A percentile compares a stretch with the other conserved stretches of the same genome.
Evolutionary conservation across 37 sponge, comb jelly and placozoan species (phyloP).

Genomic region (Aplysina aerophoba): DNA sequence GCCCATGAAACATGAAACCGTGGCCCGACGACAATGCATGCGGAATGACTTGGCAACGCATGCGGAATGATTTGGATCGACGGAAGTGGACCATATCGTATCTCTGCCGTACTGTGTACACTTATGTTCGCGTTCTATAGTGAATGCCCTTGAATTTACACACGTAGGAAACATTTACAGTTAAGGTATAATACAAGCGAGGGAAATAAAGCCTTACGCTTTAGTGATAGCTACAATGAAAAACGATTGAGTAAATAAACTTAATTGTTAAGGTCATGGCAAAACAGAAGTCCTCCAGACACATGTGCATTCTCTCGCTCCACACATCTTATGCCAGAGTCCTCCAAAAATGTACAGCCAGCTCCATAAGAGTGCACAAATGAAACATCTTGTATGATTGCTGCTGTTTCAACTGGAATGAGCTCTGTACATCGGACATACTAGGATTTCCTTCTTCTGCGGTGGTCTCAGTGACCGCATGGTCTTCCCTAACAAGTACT

Average conservation of each 20-base stretch:
- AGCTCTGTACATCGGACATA: neutral
- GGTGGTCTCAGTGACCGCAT: constrained; percentile 29
- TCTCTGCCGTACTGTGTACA: no score
- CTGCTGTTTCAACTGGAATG: neutral
- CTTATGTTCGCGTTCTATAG: no score
- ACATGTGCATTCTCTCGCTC: neutral
- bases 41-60: no score
- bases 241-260: neutral
- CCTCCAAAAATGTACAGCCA: neutral
- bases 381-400: neutral
- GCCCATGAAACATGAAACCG: no score
- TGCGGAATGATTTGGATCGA: no score
- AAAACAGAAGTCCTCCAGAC: neutral
- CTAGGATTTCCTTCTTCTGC: no score
- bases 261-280: constrained; percentile 7
- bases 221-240: neutral
- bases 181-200: no score
- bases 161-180: no score
- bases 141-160: no score
- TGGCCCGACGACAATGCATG: no score
- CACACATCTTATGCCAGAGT: neutral
- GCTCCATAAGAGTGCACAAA: neutral
- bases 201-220: no score
- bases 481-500: constrained; percentile 32
- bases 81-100: no score